These are phyloP conservation scores for Erannis defoliaria DNA, from an alignment of 2,888 invertebrate species.

Conservation along the genomic window DNA sequence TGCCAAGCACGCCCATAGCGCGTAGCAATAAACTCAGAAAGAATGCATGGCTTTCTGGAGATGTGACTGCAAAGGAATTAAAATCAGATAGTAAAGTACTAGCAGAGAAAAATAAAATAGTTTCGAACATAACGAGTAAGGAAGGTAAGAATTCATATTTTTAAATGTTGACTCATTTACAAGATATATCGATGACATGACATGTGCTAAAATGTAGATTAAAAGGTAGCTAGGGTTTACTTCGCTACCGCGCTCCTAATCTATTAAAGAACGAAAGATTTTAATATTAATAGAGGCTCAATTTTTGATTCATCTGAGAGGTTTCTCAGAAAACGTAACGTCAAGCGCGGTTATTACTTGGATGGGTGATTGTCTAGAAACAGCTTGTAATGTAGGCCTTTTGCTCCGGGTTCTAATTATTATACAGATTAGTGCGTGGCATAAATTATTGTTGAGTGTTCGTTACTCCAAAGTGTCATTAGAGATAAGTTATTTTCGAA, in stretches of 20 bases:
- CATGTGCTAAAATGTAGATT: too few species aligned
- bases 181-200: too few species aligned
- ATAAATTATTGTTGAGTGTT: too few species aligned
- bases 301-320: too few species aligned
- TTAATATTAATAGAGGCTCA: too few species aligned
- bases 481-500: not conserved
- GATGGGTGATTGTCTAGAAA: slow-evolving; percentile 82
- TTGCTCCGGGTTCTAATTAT: slow-evolving; percentile 52
- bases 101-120: slow-evolving; percentile 20
- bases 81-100: slow-evolving; percentile 46
- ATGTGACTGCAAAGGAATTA: slow-evolving; percentile 56
- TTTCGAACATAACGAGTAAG: slow-evolving; percentile 45
- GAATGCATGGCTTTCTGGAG: slow-evolving; percentile 85
- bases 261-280: too few species aligned
- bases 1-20: slow-evolving; percentile 85
- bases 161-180: too few species aligned
- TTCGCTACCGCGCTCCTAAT: too few species aligned
- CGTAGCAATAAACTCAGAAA: slow-evolving; percentile 84
- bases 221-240: too few species aligned
- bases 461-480: too few species aligned
- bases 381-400: slow-evolving; percentile 64
- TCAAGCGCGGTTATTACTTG: slow-evolving; percentile 83
- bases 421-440: slow-evolving; percentile 28
- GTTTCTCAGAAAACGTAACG: slow-evolving; percentile 84
- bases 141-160: slow-evolving; percentile 49